phyloP scores from a whole-genome alignment of 2,888 invertebrate species.

The Mechanitis mazaeus region DNA sequence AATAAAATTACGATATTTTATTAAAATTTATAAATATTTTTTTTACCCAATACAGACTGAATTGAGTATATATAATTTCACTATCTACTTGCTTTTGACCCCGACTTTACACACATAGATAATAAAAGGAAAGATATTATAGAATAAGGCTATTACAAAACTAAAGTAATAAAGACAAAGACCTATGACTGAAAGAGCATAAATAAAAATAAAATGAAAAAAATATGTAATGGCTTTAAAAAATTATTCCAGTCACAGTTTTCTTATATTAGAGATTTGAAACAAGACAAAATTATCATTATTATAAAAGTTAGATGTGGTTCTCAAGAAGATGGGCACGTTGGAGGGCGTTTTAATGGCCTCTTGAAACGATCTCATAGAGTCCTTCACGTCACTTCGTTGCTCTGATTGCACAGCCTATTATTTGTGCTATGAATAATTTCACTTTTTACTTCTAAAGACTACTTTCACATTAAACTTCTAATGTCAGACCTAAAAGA shows the following conservation, averaged over 20 bases:
- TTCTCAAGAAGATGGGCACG: conserved; percentile 69
- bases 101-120: too few species aligned
- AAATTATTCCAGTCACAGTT: background rate
- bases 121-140: too few species aligned
- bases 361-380: conserved; percentile 65
- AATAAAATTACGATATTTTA: background rate
- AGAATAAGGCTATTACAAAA: too few species aligned
- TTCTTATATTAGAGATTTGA: conserved; percentile 21
- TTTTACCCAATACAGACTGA: too few species aligned
- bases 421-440: conserved; percentile 64
- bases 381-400: conserved; percentile 73
- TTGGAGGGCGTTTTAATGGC: conserved; percentile 69
- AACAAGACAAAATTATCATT: conserved; percentile 32
- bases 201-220: too few species aligned
- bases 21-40: background rate
- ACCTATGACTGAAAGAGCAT: too few species aligned
- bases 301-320: conserved; percentile 54
- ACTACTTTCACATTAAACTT: background rate
- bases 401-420: conserved; percentile 65
- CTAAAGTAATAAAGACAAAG: too few species aligned
- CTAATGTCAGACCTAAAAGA: background rate
- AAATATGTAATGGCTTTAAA: background rate
- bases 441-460: conserved; percentile 30
- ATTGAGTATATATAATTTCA: too few species aligned
- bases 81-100: too few species aligned